Percentiles rank a stretch among this genome's conserved stretches.
These are phyloP conservation scores for Hemicentrotus pulcherrimus DNA, from an alignment of 35 echinoderm and acorn worm species.

Conservation along the genomic window DNA sequence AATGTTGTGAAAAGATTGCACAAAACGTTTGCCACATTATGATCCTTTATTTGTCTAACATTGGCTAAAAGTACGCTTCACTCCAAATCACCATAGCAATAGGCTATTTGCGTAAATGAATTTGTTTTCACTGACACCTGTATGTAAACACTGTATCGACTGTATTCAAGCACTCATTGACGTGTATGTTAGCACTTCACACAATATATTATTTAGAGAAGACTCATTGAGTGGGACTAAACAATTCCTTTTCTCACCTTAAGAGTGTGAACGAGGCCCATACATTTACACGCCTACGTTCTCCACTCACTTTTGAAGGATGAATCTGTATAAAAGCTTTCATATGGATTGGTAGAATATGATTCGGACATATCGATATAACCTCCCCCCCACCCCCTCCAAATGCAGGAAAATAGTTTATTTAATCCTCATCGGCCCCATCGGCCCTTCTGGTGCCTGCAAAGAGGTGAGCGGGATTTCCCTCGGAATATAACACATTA, in stretches of 20 bases:
- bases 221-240: background rate
- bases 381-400: no score
- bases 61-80: conserved; percentile 5
- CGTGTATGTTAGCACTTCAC: background rate
- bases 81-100: background rate
- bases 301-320: background rate
- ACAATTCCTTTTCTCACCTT: background rate
- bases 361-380: no score
- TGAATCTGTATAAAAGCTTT: background rate
- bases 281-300: background rate
- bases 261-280: background rate
- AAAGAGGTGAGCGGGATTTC: no score
- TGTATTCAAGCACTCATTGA: background rate
- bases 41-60: background rate
- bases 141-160: background rate
- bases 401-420: no score
- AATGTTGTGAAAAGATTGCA: background rate
- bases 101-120: conserved; percentile 6
- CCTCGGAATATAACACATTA: no score
- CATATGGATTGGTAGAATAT: background rate
- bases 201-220: background rate
- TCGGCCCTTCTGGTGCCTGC: no score
- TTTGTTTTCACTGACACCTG: background rate
- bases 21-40: background rate
- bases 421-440: no score